phyloP scores from a whole-genome alignment of 1,140 invertebrate species.

The Papilio helenus region DNA sequence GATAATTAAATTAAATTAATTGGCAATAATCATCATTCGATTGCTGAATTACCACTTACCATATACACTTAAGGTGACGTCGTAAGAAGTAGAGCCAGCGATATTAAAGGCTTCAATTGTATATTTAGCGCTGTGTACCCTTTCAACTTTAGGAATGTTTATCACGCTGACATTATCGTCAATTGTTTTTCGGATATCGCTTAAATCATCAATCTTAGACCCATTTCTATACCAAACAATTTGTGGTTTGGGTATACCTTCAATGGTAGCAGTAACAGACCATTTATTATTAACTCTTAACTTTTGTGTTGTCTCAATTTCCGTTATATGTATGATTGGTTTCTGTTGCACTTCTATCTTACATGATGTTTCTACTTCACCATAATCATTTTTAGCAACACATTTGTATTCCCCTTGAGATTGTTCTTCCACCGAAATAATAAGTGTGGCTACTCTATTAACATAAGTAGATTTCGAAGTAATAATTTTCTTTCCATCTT shows the following conservation, averaged over 20 bases:
- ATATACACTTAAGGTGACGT: conserved; percentile 91
- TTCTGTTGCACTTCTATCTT: conserved; percentile 86
- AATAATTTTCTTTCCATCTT: conserved; percentile 84
- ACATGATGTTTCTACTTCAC: conserved; percentile 88
- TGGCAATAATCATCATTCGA: not conserved
- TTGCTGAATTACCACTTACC: conserved; percentile 80
- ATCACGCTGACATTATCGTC: conserved; percentile 85
- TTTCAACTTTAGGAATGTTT: conserved; percentile 84
- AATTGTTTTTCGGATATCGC: conserved; percentile 83
- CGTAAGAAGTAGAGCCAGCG: conserved; percentile 87
- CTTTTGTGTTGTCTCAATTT: conserved; percentile 85
- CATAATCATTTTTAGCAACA: conserved; percentile 88
- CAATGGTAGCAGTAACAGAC: conserved; percentile 84
- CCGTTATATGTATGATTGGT: conserved; percentile 85
- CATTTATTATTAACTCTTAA: conserved; percentile 85
- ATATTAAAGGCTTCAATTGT: conserved; percentile 87
- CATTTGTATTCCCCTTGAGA: conserved; percentile 88
- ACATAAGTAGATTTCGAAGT: conserved; percentile 86
- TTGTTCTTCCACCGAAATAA: conserved; percentile 86
- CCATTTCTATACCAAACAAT: conserved; percentile 87
- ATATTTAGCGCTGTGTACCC: conserved; percentile 87
- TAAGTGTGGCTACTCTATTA: conserved; percentile 89
- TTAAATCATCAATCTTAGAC: conserved; percentile 77
- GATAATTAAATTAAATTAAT: not conserved
- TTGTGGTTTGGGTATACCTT: conserved; percentile 87